Evolutionary conservation across 35 echinoderm and acorn worm species (phyloP), one percentile per base, ranked within the genome.

Genomic region (Eucidaris tribuloides): DNA sequence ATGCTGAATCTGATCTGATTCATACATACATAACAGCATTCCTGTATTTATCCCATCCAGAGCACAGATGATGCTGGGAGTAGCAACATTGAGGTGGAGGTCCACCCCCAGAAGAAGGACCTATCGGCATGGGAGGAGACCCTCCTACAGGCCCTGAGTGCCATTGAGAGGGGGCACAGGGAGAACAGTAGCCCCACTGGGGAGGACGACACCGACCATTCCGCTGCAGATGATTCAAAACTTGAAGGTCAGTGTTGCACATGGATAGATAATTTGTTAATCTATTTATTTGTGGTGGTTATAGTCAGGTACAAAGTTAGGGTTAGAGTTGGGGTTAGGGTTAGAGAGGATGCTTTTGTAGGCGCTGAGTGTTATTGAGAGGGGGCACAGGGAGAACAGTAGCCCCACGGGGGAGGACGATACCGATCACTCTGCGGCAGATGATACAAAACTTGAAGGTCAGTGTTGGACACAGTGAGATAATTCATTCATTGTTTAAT

Each of bases 81-180:
- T 37, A 22, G 62, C 36, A 92, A 77, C 71, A 92, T 92, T 44
- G 63, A 88, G 48, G 79, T 83, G 13, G 81, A 89, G 35, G 64
- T 93, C 27, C 85, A 88, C 37, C 79, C 78, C 35, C 80, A 88
- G 71, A 74, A 40, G 38, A 82, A 93, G 46, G 76, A 79, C 7
- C 60, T 74, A 49, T 42, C 77, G 1, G 54, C 84, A 15, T 88
- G 65, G 43, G 91, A 93, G 33, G 85, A 88, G 70, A 83, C 84
- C 27, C 71, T 93, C 15, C 27, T 62, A 4, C 58, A 86, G 48
- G 90, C 90, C 15, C 70, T 92, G 39, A 86, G 68, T 38, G 80
- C 90, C 29, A 38, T 92, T 33, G 78, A 87, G 13, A 74, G 41
- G 40, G 41, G 68, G 38, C 68, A 74, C 20, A 38, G 33, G 20